These are phyloP conservation scores for Epinephelus awoara DNA, from an alignment of 2,797 vertebrate genomes.

Conservation along the genomic window DNA sequence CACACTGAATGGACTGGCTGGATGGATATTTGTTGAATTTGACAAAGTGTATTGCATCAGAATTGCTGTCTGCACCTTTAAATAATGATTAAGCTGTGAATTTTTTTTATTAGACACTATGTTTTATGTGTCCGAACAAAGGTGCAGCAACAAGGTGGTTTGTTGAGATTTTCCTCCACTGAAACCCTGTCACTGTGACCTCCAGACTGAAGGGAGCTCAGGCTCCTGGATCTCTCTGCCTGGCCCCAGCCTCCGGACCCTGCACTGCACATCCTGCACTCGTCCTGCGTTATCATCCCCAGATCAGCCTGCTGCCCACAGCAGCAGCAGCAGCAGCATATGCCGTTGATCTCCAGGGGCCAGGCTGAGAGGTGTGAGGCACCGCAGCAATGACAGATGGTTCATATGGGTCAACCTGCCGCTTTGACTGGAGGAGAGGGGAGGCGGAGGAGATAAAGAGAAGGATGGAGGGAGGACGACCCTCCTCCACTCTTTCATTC, in stretches of 20 bases:
- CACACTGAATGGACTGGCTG: too few relatives aligned
- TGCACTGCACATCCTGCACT: not conserved
- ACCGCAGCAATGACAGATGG: constrained; percentile 76
- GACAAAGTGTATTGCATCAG: too few relatives aligned
- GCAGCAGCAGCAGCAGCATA: constrained; percentile 60
- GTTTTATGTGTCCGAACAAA: not conserved
- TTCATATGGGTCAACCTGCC: constrained; percentile 78
- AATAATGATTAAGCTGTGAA: too few relatives aligned
- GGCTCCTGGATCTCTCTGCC: constrained; percentile 5
- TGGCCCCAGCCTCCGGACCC: constrained; percentile 2
- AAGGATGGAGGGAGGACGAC: constrained; percentile 28
- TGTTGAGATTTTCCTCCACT: constrained; percentile 9
- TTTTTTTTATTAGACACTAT: too few relatives aligned
- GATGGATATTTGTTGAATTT: too few relatives aligned
- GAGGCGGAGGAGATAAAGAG: constrained; percentile 50
- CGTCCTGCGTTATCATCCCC: constrained; percentile 49
- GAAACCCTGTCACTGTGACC: constrained; percentile 13
- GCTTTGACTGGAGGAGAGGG: constrained; percentile 57
- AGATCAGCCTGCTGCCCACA: constrained; percentile 56
- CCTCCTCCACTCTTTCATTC: constrained; percentile 59
- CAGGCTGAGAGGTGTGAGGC: constrained; percentile 68
- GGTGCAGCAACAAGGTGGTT: not conserved
- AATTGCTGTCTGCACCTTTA: too few relatives aligned
- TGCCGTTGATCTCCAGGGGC: constrained; percentile 66
- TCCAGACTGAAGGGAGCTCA: constrained; percentile 9